These are phyloP conservation scores for Stichopus chloronotus DNA, from an alignment of 35 echinoderm and acorn worm species.

Conservation along the genomic window DNA sequence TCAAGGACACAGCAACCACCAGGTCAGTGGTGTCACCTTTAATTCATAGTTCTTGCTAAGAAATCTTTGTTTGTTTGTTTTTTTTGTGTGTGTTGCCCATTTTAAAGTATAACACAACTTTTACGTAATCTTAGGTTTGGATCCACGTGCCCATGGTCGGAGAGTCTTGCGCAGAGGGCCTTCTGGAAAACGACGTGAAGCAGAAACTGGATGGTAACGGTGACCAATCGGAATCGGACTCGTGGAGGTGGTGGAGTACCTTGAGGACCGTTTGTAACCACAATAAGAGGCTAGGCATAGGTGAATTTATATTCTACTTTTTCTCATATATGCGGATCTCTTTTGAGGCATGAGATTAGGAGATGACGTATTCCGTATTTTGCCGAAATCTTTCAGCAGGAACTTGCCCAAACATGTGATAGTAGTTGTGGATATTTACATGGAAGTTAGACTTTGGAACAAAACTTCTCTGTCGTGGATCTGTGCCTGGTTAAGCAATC, in stretches of 20 bases:
- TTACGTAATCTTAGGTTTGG: conserved; percentile 75
- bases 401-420: too few relatives aligned
- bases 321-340: too few relatives aligned
- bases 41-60: not conserved
- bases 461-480: too few relatives aligned
- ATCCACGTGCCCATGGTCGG: conserved; percentile 90
- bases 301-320: conserved; percentile 44
- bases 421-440: too few relatives aligned
- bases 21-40: conserved; percentile 57
- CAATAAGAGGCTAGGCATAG: conserved; percentile 85
- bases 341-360: too few relatives aligned
- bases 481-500: too few relatives aligned
- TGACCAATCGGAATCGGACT: conserved; percentile 36
- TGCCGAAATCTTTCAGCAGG: too few relatives aligned
- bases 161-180: conserved; percentile 56
- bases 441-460: too few relatives aligned
- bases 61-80: too few relatives aligned
- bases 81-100: not conserved
- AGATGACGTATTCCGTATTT: too few relatives aligned
- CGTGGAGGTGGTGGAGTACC: conserved; percentile 88
- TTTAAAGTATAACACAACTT: not conserved
- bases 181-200: conserved; percentile 83
- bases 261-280: conserved; percentile 81
- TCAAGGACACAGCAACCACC: conserved; percentile 94
- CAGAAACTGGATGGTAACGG: not conserved